Percentiles rank a stretch among this genome's conserved stretches.
These are phyloP conservation scores for Thripadectes ignobilis DNA, from an alignment of 2,797 vertebrate species.

Conservation along the genomic window DNA sequence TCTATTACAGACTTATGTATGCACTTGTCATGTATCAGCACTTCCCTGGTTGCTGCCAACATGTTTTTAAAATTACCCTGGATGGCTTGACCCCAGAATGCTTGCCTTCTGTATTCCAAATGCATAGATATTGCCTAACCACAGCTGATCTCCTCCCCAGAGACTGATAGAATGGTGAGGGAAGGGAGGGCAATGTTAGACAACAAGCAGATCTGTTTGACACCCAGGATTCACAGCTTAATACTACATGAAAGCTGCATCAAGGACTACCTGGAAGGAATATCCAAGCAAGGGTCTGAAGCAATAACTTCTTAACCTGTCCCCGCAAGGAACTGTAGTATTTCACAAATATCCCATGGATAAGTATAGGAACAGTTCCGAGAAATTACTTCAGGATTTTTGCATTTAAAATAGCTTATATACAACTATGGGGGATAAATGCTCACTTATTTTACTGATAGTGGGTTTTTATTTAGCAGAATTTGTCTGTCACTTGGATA, in stretches of 20 bases:
- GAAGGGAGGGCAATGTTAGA: neutral
- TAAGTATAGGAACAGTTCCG: neutral
- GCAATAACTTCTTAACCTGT: neutral
- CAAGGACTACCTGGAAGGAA: neutral
- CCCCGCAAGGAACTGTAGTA: neutral
- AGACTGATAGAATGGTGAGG: neutral
- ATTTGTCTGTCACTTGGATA: neutral
- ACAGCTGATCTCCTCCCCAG: neutral
- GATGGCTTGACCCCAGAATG: neutral
- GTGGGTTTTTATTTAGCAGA: neutral
- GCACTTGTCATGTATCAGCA: neutral
- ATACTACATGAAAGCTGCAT: neutral
- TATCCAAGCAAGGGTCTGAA: neutral
- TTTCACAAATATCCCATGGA: neutral
- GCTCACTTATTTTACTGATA: neutral
- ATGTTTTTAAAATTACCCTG: neutral
- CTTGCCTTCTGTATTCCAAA: neutral
- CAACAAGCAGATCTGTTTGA: neutral
- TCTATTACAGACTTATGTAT: neutral
- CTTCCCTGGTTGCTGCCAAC: neutral
- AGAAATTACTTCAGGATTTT: neutral
- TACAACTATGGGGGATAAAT: neutral
- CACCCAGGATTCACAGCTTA: neutral
- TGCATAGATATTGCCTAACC: neutral
- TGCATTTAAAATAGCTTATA: neutral